Evolutionary conservation across 2,797 vertebrate species (phyloP).

Genomic region (Semaprochilodus insignis): DNA sequence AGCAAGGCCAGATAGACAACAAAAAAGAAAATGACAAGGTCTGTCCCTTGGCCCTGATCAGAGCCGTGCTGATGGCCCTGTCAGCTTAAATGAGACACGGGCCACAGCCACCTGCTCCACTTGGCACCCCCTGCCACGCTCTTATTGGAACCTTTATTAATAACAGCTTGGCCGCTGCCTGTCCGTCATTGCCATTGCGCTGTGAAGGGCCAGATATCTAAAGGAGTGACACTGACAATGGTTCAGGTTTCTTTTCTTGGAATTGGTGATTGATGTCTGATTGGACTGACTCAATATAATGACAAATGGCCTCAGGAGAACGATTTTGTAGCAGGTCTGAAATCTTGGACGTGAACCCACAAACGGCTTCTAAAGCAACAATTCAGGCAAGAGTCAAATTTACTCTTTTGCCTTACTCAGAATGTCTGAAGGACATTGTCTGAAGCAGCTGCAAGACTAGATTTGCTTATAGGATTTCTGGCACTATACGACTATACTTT

Average conservation of each 20-base stretch:
- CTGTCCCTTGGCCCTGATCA: constrained; percentile 37
- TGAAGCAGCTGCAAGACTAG: too few relatives aligned
- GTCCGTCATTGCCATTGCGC: constrained; percentile 14
- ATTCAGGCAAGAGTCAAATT: too few relatives aligned
- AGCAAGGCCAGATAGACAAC: constrained; percentile 4
- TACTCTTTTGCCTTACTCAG: too few relatives aligned
- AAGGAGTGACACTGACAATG: constrained; percentile 24
- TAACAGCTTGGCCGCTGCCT: not conserved
- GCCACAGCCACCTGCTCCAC: not conserved
- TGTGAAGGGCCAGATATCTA: constrained; percentile 5
- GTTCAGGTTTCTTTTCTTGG: constrained; percentile 18
- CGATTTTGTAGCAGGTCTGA: not conserved
- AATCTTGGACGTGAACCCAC: not conserved
- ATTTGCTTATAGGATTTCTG: too few relatives aligned
- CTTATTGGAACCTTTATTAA: not conserved
- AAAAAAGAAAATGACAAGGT: constrained; percentile 26
- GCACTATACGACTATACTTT: too few relatives aligned
- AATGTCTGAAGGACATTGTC: too few relatives aligned
- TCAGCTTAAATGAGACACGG: constrained; percentile 17
- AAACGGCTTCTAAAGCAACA: too few relatives aligned
- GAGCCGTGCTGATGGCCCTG: constrained; percentile 10
- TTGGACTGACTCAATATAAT: constrained; percentile 23
- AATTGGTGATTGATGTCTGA: constrained; percentile 35
- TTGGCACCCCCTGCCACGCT: not conserved
- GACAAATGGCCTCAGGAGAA: not conserved